Conservation (phyloP, 2,888 invertebrate genomes). For the Eudemis profundana region DNA sequence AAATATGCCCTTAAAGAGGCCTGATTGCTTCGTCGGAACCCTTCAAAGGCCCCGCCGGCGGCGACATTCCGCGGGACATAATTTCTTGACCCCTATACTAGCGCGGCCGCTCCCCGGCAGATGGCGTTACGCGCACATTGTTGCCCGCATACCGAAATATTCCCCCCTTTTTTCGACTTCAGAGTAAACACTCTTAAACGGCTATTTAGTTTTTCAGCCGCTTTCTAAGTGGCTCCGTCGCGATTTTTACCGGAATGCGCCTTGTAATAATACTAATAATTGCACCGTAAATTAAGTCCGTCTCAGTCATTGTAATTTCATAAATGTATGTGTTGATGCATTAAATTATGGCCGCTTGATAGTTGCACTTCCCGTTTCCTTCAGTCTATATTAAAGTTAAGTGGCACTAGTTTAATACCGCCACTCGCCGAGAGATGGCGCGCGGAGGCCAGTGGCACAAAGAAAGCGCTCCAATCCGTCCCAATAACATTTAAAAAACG, state of each 20-base stretch:
- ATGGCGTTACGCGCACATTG: constrained; percentile 81
- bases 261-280: constrained; percentile 79
- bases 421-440: constrained; percentile 63
- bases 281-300: constrained; percentile 74
- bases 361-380: constrained; percentile 47
- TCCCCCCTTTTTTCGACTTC: constrained; percentile 71
- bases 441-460: constrained; percentile 1
- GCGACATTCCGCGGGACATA: constrained; percentile 75
- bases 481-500: neutral
- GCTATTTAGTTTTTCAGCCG: constrained; percentile 81
- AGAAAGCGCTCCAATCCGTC: neutral
- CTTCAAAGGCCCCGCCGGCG: constrained; percentile 81
- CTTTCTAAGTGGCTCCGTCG: constrained; percentile 78
- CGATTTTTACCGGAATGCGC: constrained; percentile 72
- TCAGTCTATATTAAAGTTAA: constrained; percentile 45
- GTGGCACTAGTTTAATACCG: constrained; percentile 34
- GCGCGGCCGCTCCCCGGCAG: constrained; percentile 76
- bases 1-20: constrained; percentile 83
- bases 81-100: constrained; percentile 74
- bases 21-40: constrained; percentile 84
- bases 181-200: constrained; percentile 79
- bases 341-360: constrained; percentile 50
- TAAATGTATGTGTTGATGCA: constrained; percentile 62
- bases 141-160: constrained; percentile 70
- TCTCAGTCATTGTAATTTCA: constrained; percentile 70